A percentile compares a stretch with the other conserved stretches of the same genome.
These are phyloP conservation scores for Neomorphus geoffroyi DNA, from an alignment of 2,797 vertebrate species.

Conservation along the genomic window DNA sequence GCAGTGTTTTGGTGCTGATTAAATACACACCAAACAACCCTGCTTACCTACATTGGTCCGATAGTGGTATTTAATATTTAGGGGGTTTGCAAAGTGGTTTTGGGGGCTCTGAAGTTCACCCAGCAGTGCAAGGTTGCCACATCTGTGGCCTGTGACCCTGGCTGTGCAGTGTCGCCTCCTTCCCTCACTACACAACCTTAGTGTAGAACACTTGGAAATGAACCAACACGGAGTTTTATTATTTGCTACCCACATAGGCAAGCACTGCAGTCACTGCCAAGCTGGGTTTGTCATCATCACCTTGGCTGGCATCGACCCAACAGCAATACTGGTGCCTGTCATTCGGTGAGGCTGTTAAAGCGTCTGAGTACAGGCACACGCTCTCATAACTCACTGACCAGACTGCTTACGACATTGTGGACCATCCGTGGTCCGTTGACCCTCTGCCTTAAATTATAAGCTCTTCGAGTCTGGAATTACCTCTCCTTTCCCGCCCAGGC, in stretches of 20 bases:
- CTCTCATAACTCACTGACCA: neutral
- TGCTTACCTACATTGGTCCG: neutral
- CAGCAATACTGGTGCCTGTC: neutral
- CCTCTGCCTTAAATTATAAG: neutral
- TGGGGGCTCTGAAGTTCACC: neutral
- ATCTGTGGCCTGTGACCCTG: neutral
- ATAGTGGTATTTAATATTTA: neutral
- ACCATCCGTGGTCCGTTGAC: neutral
- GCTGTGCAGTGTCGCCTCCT: neutral
- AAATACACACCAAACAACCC: neutral
- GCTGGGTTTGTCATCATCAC: neutral
- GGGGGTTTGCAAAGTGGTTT: neutral
- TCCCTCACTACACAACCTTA: neutral
- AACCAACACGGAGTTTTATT: neutral
- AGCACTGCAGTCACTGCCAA: neutral
- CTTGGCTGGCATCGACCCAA: neutral
- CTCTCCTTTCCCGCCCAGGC: neutral
- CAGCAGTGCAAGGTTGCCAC: neutral
- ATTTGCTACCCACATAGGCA: neutral
- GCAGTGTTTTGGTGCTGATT: neutral
- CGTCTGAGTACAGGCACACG: neutral
- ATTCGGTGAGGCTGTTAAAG: neutral
- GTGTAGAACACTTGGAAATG: neutral
- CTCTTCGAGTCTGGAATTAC: neutral
- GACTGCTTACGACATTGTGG: neutral